phyloP scores from a whole-genome alignment of 2,797 vertebrate species.

The Sebastes matsubarae region DNA sequence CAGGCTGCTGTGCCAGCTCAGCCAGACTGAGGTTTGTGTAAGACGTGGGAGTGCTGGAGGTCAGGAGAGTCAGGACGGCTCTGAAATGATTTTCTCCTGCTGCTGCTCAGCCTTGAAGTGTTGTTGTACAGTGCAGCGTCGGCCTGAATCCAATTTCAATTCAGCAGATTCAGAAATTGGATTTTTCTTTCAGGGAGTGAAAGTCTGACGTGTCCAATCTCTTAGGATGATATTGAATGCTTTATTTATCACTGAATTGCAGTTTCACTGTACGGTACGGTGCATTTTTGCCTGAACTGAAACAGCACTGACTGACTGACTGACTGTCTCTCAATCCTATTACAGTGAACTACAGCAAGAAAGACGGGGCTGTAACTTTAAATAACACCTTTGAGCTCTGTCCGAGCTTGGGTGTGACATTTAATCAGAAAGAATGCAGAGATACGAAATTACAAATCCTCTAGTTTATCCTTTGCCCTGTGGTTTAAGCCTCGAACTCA shows the following conservation, averaged over 20 bases:
- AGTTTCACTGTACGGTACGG: background rate
- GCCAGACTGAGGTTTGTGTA: background rate
- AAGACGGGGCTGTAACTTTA: background rate
- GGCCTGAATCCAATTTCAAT: conserved; percentile 35
- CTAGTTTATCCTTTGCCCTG: conserved; percentile 2
- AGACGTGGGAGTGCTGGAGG: background rate
- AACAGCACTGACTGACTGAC: background rate
- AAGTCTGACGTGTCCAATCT: background rate
- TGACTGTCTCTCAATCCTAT: background rate
- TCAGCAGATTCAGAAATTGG: conserved; percentile 47
- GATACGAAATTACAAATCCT: conserved; percentile 14
- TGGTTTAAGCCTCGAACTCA: conserved; percentile 1
- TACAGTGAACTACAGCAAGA: background rate
- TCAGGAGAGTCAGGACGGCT: background rate
- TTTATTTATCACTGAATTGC: background rate
- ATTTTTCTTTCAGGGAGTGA: conserved; percentile 44
- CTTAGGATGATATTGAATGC: background rate
- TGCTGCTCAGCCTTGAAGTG: conserved; percentile 15
- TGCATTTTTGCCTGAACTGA: background rate
- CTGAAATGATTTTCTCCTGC: conserved; percentile 13
- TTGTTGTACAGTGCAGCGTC: background rate
- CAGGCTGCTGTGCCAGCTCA: background rate
- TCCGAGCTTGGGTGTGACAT: background rate
- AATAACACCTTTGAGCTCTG: background rate
- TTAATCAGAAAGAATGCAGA: conserved; percentile 31